Evolutionary conservation across 1,140 invertebrate genomes (phyloP).

Genomic region (Ephestia elutella): DNA sequence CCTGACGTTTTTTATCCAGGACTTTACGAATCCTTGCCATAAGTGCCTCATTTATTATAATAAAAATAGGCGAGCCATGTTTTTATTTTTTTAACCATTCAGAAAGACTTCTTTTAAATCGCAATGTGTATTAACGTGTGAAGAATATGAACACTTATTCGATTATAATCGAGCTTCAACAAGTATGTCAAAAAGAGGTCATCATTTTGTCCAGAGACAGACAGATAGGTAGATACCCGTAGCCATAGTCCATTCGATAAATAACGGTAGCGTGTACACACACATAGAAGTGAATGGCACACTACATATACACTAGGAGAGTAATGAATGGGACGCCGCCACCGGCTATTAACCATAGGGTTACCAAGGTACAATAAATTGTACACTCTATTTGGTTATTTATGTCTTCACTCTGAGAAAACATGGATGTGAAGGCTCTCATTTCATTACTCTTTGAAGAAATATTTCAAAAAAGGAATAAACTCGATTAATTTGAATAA

Average conservation of each 20-base stretch:
- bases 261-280: constrained; percentile 37
- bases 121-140: no score
- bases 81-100: constrained; percentile 13
- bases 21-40: constrained; percentile 9
- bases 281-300: not conserved
- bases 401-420: not conserved
- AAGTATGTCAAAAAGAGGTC: constrained; percentile 43
- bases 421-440: not conserved
- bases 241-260: constrained; percentile 25
- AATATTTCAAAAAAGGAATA: not conserved
- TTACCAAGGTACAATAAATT: constrained; percentile 26
- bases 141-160: not conserved
- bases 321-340: constrained; percentile 59
- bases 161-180: constrained; percentile 38
- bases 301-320: constrained; percentile 21
- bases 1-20: constrained; percentile 28
- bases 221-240: constrained; percentile 34
- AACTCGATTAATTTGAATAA: not conserved
- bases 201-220: constrained; percentile 34
- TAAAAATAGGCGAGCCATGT: constrained; percentile 42
- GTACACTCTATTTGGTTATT: constrained; percentile 5
- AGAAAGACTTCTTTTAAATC: no score
- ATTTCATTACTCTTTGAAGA: not conserved
- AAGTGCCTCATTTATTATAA: constrained; percentile 37
- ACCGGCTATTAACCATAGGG: constrained; percentile 46